phyloP scores from a whole-genome alignment of 1,140 invertebrate species.

The Eciton burchellii region DNA sequence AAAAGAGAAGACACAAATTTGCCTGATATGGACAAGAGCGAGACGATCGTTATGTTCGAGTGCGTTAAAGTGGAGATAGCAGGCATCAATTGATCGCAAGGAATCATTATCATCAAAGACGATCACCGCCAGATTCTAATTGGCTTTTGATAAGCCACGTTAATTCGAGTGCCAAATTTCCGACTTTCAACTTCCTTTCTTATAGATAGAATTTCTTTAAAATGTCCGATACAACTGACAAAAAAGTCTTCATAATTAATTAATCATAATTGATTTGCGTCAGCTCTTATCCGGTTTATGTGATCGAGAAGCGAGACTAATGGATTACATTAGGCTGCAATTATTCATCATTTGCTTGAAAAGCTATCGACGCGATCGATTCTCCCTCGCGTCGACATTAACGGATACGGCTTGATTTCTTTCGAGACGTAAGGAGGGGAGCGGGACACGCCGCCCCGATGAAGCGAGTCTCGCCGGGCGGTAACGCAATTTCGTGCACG shows the following conservation, averaged over 20 bases:
- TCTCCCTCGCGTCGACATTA: conserved; percentile 16
- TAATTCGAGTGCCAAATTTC: conserved; percentile 31
- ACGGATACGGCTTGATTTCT: conserved; percentile 13
- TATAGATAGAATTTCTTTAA: neutral
- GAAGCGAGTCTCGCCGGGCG: conserved; percentile 35
- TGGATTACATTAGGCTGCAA: neutral
- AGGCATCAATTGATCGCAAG: conserved; percentile 61
- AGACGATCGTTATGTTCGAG: neutral
- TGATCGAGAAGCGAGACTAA: no score
- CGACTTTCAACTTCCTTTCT: conserved; percentile 31
- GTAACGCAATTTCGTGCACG: conserved; percentile 66
- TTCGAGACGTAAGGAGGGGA: conserved; percentile 2
- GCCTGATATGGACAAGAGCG: conserved; percentile 9
- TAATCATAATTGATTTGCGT: conserved; percentile 20
- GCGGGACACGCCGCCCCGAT: neutral
- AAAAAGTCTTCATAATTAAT: conserved; percentile 10
- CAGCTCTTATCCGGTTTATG: neutral
- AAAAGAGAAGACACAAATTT: neutral
- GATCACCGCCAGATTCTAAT: conserved; percentile 66
- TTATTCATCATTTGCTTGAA: neutral
- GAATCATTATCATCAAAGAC: conserved; percentile 64
- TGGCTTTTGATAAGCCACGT: conserved; percentile 50
- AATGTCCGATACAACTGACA: neutral
- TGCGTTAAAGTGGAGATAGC: conserved; percentile 41
- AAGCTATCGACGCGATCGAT: conserved; percentile 10